Evolutionary conservation across 1,140 invertebrate genomes (phyloP), one percentile per base, ranked within the genome.

Genomic region (Limonius californicus): DNA sequence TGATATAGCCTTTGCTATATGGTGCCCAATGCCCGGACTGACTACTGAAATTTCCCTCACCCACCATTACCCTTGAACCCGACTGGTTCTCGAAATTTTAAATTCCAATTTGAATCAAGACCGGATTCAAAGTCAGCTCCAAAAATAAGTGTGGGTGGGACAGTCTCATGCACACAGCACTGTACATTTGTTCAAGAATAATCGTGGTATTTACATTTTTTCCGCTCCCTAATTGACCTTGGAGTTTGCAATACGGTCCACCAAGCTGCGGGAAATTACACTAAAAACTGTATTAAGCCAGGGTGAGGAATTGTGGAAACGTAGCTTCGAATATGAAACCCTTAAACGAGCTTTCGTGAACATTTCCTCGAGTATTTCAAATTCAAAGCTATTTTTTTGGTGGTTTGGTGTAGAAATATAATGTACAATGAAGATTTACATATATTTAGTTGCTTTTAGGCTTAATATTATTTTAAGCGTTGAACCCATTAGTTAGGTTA

Each of bases 1-100:
- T 72, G 39, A 54, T 71, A 70, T 70, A 73, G 73, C 73, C 73
- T 71, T 74, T 67, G 70, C 72, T 73, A 74, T 71, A 62, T 65
- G 73, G 64, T 63, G 73, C 66, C 67, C 67, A 62, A 67, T 59
- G 70, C 68, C 66, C 57, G 32, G 68, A 50, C 57, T 21, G 30
- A 61, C 30, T 30, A 18, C 59, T 56, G 32, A 61, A 61, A 61
- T 35, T 45, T 47, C 45, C 19, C 59, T 7, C 16, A 18, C 30
- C 42, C 50, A 56, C 54, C 3, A 7, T 16, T 35, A 12, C 9
- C 54, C n/a, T 19, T 55, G 14, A 30, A 55, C 11, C n/a, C n/a
- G n/a, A n/a, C n/a, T n/a, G n/a, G n/a, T n/a, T n/a, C n/a, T n/a
- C n/a, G n/a, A n/a, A n/a, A n/a, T n/a, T n/a, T n/a, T n/a, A n/a